Percentiles rank a stretch among this genome's conserved stretches.
Conservation (phyloP, 2,113 vertebrate species). For the Anarrhichthys ocellatus region DNA sequence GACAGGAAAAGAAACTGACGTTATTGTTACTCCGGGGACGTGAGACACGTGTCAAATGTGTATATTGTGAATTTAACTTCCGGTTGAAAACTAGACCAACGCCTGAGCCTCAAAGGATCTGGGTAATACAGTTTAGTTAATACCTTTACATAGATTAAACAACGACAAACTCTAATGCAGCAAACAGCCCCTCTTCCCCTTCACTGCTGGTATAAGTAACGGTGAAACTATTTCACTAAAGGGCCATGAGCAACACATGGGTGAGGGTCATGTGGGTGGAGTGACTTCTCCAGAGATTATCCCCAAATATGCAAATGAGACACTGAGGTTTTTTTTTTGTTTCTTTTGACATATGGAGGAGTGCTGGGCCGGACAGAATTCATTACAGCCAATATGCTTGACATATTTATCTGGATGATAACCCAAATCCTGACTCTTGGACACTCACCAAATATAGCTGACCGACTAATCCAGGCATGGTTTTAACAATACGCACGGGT, state of each 20-base stretch:
- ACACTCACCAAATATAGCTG: slow-evolving; percentile 34
- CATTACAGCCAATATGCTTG: slow-evolving; percentile 59
- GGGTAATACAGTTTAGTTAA: not conserved
- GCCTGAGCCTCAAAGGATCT: not conserved
- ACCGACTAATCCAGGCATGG: slow-evolving; percentile 52
- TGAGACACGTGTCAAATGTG: not conserved
- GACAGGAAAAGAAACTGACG: slow-evolving; percentile 44
- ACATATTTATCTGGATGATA: slow-evolving; percentile 48
- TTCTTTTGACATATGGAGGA: slow-evolving; percentile 62
- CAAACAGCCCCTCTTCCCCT: not conserved
- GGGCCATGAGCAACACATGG: not conserved
- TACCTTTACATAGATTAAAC: not conserved
- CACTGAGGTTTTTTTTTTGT: slow-evolving; percentile 18
- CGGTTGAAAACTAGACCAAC: not conserved
- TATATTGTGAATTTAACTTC: not conserved
- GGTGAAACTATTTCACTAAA: not conserved
- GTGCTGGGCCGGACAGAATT: slow-evolving; percentile 37
- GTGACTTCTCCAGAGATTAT: slow-evolving; percentile 58
- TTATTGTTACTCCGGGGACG: not conserved
- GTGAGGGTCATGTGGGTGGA: slow-evolving; percentile 23
- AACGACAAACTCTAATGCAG: not conserved
- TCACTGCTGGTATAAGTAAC: not conserved
- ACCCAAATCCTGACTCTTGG: slow-evolving; percentile 57
- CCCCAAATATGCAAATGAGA: slow-evolving; percentile 54
- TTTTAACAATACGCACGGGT: slow-evolving; percentile 40